Base-by-base conservation (phyloP, 2,888 invertebrate genomes). In the Polymixis lichenea region DNA sequence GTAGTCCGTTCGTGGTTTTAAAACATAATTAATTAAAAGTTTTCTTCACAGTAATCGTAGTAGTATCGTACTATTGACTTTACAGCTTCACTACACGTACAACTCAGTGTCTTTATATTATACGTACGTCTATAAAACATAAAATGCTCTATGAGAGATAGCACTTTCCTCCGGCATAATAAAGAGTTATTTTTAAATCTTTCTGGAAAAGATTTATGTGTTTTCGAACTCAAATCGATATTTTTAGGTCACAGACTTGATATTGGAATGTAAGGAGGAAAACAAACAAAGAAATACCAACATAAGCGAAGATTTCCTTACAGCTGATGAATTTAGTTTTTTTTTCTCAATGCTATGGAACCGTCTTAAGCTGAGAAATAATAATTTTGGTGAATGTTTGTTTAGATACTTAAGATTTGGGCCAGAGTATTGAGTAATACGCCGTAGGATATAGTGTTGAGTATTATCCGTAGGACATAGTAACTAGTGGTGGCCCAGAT, bases 191-290 rank as follows among this genome's bases (percentile, higher is more conserved):
- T 82, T 86, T 79, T 82, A 83, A 72, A 73, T 80, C 19, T 72
- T 43, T 66, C 71, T 61, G 53, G 64, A 53, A 65, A n/a, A 76
- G 71, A 80, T 86, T 72, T 73, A 85, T 87, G 60, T 77, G 74
- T 75, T 81, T 81, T 87, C 77, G 85, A 78, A 38, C 66, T 68
- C 62, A 69, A 78, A 83, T 83, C 71, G 68, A 82, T 80, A 85
- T 83, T 83, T 85, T 38, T 80, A 86, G 87, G 81, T 79, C 85
- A 78, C 75, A 76, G 79, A 82, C 56, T 78, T 75, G 67, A 61
- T 66, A 51, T 55, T 65, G 53, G 58, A 71, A 85, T 75, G 82
- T 71, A 74, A 58, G n/a, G 51, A 83, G 84, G 84, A 84, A 84
- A 84, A 85, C 72, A 68, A 82, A 84, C 65, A 74, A 53, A 67